These are phyloP conservation scores for Brachionus asplanchnoidis DNA, from an alignment of 1,140 invertebrate genomes.

Conservation along the genomic window DNA sequence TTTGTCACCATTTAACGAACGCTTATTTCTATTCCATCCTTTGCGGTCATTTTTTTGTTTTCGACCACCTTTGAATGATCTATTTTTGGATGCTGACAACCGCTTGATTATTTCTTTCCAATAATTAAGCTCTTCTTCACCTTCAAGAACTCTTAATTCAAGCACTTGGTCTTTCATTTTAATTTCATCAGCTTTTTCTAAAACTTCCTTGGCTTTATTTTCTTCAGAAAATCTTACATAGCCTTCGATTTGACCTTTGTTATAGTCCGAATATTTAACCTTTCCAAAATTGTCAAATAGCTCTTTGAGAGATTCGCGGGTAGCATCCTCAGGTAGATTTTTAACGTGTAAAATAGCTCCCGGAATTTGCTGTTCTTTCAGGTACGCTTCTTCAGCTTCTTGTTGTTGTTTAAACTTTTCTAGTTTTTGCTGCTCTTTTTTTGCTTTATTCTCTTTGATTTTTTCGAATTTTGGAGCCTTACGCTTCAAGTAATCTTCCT, in stretches of 20 bases:
- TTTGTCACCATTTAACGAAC: background rate
- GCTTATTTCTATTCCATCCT: constrained; percentile 26
- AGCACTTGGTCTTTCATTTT: background rate
- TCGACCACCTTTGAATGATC: background rate
- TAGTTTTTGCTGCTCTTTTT: constrained; percentile 27
- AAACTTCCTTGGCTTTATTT: constrained; percentile 11
- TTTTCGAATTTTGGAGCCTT: constrained; percentile 27
- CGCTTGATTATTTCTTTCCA: constrained; percentile 16
- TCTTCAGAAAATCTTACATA: constrained; percentile 23
- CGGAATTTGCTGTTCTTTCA: background rate
- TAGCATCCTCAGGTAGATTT: background rate
- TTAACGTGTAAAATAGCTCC: constrained; percentile 29
- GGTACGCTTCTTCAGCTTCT: constrained; percentile 6
- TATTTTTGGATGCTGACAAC: background rate
- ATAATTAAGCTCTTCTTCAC: constrained; percentile 35
- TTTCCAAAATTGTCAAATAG: constrained; percentile 1
- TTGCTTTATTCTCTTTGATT: constrained; percentile 26
- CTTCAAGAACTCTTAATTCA: constrained; percentile 18
- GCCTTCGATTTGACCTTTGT: constrained; percentile 28
- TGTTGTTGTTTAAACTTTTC: constrained; percentile 27
- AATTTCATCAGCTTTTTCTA: constrained; percentile 24
- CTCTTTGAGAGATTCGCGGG: constrained; percentile 40
- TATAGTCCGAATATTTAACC: constrained; percentile 13
- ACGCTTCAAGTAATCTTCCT: constrained; percentile 37
- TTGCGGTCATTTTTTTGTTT: background rate